phyloP scores from a whole-genome alignment of 2,113 vertebrate species.

The Ornithorhynchus anatinus region DNA sequence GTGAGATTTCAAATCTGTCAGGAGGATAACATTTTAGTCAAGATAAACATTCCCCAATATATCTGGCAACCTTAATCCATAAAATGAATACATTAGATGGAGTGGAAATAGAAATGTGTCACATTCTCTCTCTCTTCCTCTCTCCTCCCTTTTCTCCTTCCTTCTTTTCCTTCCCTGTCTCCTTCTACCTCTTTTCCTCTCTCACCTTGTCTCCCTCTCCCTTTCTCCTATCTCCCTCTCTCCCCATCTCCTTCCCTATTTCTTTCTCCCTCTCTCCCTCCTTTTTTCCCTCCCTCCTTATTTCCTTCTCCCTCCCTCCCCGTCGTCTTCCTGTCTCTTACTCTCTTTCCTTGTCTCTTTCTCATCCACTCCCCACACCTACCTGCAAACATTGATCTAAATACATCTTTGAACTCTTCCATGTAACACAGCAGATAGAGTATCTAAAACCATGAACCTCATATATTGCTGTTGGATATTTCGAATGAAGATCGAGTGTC shows the following conservation, averaged over 20 bases:
- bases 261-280: no score
- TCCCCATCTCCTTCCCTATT: no score
- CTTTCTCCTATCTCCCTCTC: no score
- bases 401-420: conserved; percentile 32
- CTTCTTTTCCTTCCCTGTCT: no score
- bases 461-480: not conserved
- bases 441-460: not conserved
- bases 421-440: not conserved
- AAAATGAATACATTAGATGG: conserved; percentile 54
- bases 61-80: conserved; percentile 57
- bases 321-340: no score
- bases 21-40: conserved; percentile 36
- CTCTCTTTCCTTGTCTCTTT: no score
- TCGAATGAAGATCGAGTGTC: not conserved
- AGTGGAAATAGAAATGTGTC: conserved; percentile 24
- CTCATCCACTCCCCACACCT: no score
- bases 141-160: not conserved
- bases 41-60: conserved; percentile 24
- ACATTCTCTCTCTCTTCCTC: not conserved
- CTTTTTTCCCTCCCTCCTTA: no score
- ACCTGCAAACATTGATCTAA: no score
- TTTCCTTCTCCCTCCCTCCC: no score
- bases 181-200: not conserved
- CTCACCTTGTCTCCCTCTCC: not conserved
- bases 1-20: conserved; percentile 5